phyloP scores from a whole-genome alignment of 1,140 invertebrate genomes.

The Harpegnathos saltator region DNA sequence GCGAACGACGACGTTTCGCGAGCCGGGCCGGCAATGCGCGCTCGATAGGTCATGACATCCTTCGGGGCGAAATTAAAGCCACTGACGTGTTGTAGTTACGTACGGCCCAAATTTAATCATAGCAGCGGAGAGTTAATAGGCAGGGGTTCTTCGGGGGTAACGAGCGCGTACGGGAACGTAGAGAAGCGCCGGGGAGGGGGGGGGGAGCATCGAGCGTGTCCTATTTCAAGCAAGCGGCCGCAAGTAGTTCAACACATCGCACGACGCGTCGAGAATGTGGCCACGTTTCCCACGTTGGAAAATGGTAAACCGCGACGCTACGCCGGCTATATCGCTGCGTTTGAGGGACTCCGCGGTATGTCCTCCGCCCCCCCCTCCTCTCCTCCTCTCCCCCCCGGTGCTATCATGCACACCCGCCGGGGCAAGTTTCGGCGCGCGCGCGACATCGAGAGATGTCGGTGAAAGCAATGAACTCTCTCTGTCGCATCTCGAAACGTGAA shows the following conservation, averaged over 20 bases:
- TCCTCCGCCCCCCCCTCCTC: too few species aligned
- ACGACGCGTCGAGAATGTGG: too few species aligned
- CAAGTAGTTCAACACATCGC: neutral
- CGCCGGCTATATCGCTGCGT: neutral
- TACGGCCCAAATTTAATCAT: constrained; percentile 21
- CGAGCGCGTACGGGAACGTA: neutral
- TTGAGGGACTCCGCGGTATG: neutral
- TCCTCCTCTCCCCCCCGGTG: too few species aligned
- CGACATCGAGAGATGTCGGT: neutral
- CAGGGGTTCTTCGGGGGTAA: constrained; percentile 23
- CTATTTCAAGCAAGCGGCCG: neutral
- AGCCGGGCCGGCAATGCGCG: too few species aligned
- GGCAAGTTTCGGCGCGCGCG: constrained; percentile 16
- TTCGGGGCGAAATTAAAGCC: neutral
- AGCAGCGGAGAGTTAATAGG: neutral
- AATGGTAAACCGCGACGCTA: constrained; percentile 29
- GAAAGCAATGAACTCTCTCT: too few species aligned
- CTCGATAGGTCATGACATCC: neutral
- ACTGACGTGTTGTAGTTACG: neutral
- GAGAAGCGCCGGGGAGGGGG: too few species aligned
- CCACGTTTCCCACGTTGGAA: constrained; percentile 3
- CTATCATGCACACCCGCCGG: neutral
- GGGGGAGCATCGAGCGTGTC: constrained; percentile 17
- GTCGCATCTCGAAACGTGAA: too few species aligned
- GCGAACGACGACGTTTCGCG: too few species aligned